These are phyloP conservation scores for Steatornis caripensis DNA, from an alignment of 2,113 vertebrate genomes.

Conservation along the genomic window DNA sequence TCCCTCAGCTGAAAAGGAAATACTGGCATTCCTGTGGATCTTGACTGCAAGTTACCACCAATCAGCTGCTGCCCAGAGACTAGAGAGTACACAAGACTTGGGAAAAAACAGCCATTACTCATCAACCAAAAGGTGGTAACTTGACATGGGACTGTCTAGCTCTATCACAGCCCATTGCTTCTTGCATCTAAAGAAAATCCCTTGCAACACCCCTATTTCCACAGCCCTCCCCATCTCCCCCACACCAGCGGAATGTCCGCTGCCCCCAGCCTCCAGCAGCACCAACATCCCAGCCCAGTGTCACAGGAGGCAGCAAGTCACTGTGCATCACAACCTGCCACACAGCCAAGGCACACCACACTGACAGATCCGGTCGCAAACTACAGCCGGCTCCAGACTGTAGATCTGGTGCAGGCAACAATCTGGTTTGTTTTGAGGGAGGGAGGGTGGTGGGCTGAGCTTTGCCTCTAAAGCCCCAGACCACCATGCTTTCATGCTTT, in stretches of 20 bases:
- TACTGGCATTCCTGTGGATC: neutral
- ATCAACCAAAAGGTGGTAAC: neutral
- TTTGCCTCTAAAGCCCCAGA: neutral
- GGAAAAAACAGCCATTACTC: neutral
- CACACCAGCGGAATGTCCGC: accelerated
- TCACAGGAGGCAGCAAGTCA: neutral
- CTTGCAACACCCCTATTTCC: neutral
- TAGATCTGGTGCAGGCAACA: neutral
- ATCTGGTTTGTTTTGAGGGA: neutral
- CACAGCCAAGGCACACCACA: neutral
- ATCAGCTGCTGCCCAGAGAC: neutral
- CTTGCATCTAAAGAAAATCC: neutral
- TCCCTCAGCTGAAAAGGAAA: neutral
- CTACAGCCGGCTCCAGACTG: accelerated
- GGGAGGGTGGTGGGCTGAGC: neutral
- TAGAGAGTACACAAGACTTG: neutral
- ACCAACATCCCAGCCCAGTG: neutral
- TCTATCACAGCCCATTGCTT: neutral
- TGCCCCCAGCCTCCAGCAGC: neutral
- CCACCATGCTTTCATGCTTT: neutral
- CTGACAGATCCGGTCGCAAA: neutral
- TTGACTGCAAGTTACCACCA: neutral
- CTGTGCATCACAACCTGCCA: accelerated
- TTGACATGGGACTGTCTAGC: neutral
- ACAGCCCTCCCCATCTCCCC: neutral